A percentile compares a stretch with the other conserved stretches of the same genome.
Evolutionary conservation across 1,140 invertebrate species (phyloP).

Genomic region (Aphelinus certus): DNA sequence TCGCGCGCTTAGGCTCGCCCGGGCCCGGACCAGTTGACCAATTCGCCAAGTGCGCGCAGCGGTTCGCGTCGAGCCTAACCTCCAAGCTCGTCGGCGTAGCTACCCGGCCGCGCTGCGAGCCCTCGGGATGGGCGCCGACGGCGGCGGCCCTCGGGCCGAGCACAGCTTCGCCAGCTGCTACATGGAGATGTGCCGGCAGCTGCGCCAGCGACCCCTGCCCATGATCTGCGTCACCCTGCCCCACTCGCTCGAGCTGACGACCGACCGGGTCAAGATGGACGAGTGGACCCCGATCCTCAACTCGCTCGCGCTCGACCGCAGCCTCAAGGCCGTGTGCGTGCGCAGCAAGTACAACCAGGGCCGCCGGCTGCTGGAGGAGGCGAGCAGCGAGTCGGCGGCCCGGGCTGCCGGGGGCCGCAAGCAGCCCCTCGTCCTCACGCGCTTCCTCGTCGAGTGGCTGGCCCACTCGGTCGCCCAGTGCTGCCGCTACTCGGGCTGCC

Average conservation of each 20-base stretch:
- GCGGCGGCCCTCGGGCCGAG: not conserved
- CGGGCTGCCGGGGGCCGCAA: conserved; percentile 55
- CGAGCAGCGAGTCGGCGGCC: conserved; percentile 68
- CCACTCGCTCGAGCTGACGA: conserved; percentile 70
- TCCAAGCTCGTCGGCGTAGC: too few relatives aligned
- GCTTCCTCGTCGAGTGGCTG: conserved; percentile 64
- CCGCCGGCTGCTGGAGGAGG: conserved; percentile 65
- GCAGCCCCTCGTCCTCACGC: conserved; percentile 64
- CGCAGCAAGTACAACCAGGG: conserved; percentile 52
- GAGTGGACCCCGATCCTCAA: conserved; percentile 77
- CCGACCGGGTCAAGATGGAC: conserved; percentile 74
- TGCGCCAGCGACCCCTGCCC: conserved; percentile 55
- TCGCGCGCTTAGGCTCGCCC: too few relatives aligned
- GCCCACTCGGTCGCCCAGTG: conserved; percentile 67
- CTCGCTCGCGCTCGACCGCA: conserved; percentile 72
- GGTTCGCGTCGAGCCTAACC: too few relatives aligned
- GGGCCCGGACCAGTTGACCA: too few relatives aligned
- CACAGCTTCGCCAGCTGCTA: conserved; percentile 57
- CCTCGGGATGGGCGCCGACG: not conserved
- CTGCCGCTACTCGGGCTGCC: conserved; percentile 65
- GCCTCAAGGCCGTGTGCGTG: conserved; percentile 61
- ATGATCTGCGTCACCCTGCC: conserved; percentile 60
- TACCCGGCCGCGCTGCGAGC: too few relatives aligned
- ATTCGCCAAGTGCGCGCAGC: too few relatives aligned
- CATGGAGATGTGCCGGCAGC: conserved; percentile 60